Evolutionary conservation across 1,140 invertebrate genomes (phyloP).

Genomic region (Drosophila orosa): DNA sequence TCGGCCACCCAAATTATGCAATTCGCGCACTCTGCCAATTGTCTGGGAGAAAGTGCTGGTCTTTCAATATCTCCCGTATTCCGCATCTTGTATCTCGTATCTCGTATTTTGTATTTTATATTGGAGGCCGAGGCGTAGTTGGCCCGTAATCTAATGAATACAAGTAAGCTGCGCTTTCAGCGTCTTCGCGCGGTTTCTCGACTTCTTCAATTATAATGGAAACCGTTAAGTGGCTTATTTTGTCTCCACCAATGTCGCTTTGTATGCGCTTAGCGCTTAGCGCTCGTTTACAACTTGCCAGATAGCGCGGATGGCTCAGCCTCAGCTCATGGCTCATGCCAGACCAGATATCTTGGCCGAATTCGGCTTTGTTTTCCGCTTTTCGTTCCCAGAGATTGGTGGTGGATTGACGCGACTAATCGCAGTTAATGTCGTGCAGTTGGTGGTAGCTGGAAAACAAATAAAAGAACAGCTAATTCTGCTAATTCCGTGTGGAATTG

Average conservation of each 20-base stretch:
- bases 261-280: slow-evolving; percentile 53
- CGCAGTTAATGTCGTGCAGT: slow-evolving; percentile 60
- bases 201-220: slow-evolving; percentile 75
- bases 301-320: slow-evolving; percentile 26
- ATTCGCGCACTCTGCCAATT: slow-evolving; percentile 64
- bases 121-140: slow-evolving; percentile 45
- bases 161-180: slow-evolving; percentile 40
- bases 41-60: slow-evolving; percentile 74
- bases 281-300: slow-evolving; percentile 49
- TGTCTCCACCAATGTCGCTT: slow-evolving; percentile 58
- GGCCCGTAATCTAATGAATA: slow-evolving; percentile 74
- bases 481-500: slow-evolving; percentile 31
- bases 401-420: slow-evolving; percentile 58
- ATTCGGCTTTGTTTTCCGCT: slow-evolving; percentile 25
- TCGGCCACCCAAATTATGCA: slow-evolving; percentile 63
- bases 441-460: slow-evolving; percentile 46
- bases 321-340: slow-evolving; percentile 55
- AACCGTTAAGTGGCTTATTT: slow-evolving; percentile 81
- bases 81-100: slow-evolving; percentile 45
- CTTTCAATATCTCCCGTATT: slow-evolving; percentile 73
- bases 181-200: slow-evolving; percentile 38
- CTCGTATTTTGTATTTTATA: slow-evolving; percentile 37
- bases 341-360: slow-evolving; percentile 55
- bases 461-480: slow-evolving; percentile 49
- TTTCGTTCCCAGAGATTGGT: slow-evolving; percentile 39